phyloP scores from a whole-genome alignment of 2,888 invertebrate genomes.

The Athalia circularis region DNA sequence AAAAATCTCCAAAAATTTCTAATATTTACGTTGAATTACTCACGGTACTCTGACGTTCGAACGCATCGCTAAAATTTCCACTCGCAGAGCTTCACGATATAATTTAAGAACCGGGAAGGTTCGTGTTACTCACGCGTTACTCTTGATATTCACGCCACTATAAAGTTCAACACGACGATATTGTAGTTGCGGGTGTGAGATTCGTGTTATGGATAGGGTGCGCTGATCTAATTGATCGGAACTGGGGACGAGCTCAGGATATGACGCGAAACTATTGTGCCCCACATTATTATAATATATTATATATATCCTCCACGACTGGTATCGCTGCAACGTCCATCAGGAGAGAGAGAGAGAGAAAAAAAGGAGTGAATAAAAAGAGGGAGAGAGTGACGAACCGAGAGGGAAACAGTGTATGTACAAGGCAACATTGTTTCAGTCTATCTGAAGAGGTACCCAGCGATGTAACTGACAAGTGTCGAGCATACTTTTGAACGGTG shows the following conservation, averaged over 20 bases:
- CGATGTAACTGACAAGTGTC: slow-evolving; percentile 8
- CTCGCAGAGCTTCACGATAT: no score
- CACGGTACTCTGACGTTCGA: not conserved
- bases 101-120: no score
- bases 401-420: slow-evolving; percentile 52
- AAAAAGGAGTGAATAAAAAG: slow-evolving; percentile 50
- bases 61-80: not conserved
- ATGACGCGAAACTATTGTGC: slow-evolving; percentile 72
- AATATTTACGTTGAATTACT: not conserved
- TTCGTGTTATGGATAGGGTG: slow-evolving; percentile 64
- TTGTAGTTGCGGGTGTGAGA: slow-evolving; percentile 62
- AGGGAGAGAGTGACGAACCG: slow-evolving; percentile 49
- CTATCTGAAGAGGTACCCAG: slow-evolving; percentile 34
- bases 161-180: not conserved
- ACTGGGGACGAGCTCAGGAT: slow-evolving; percentile 69
- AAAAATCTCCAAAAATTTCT: not conserved
- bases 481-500: not conserved
- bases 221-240: slow-evolving; percentile 70
- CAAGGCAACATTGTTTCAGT: slow-evolving; percentile 39
- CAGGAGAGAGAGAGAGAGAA: slow-evolving; percentile 51
- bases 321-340: slow-evolving; percentile 53
- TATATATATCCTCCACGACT: slow-evolving; percentile 54
- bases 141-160: no score
- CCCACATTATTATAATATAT: slow-evolving; percentile 69
- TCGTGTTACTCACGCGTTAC: no score